These are phyloP conservation scores for Cololabis saira DNA, from an alignment of 2,113 vertebrate genomes.

Conservation along the genomic window DNA sequence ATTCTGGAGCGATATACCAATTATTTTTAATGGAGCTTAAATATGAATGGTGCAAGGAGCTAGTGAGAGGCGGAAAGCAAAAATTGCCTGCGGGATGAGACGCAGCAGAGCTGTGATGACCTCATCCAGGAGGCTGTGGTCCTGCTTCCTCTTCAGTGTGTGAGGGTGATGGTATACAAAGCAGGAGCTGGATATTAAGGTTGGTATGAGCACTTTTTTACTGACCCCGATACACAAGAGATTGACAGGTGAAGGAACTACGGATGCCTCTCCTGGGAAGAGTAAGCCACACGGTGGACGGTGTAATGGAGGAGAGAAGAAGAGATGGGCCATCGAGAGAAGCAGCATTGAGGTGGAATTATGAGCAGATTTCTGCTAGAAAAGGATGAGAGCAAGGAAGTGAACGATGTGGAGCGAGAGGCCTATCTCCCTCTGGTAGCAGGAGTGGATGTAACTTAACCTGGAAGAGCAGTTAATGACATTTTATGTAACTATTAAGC, in stretches of 20 bases:
- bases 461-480: slow-evolving; percentile 81
- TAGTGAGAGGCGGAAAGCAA: slow-evolving; percentile 30
- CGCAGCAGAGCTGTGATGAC: slow-evolving; percentile 41
- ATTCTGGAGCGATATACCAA: slow-evolving; percentile 63
- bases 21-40: slow-evolving; percentile 74
- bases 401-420: slow-evolving; percentile 1
- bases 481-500: slow-evolving; percentile 81
- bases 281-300: slow-evolving; percentile 33
- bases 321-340: slow-evolving; percentile 6
- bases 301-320: slow-evolving; percentile 35
- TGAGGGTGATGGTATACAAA: slow-evolving; percentile 32
- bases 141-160: slow-evolving; percentile 18
- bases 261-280: slow-evolving; percentile 49
- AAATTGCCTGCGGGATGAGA: slow-evolving; percentile 42
- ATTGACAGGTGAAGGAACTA: slow-evolving; percentile 49
- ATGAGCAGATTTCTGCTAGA: slow-evolving; percentile 9
- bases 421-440: slow-evolving; percentile 54
- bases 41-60: slow-evolving; percentile 48
- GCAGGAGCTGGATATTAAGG: background rate
- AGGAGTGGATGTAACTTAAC: slow-evolving; percentile 66
- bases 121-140: slow-evolving; percentile 52
- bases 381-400: slow-evolving; percentile 12
- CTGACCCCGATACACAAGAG: slow-evolving; percentile 12
- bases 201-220: slow-evolving; percentile 9
- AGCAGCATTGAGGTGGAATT: slow-evolving; percentile 8